Base-by-base conservation (phyloP, 64 coral and sea anemone genomes). In the Hydrozoanthus tunicans region DNA sequence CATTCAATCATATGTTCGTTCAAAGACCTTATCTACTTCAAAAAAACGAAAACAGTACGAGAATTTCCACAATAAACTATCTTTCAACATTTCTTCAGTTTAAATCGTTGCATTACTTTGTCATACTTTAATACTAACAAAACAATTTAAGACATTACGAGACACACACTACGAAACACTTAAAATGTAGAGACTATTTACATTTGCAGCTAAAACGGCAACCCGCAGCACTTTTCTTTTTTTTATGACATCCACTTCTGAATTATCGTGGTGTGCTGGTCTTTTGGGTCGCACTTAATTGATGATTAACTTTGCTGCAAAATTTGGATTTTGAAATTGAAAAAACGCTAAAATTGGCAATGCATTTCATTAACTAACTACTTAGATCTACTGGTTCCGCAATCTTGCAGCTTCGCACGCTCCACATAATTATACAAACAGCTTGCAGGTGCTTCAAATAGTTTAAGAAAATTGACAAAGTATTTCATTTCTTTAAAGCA, bases 281-380 rank as follows among this genome's bases (percentile, higher is more conserved):
- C 67, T 70, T 51, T 32, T 10, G 51, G 25, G 84, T 73, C 68
- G 14, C 54, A 24, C 54, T 17, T 17, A 13, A 9, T 13, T 17
- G 6, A 83, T 9, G 23, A 5, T 2, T 59, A 11, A 11, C 24
- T 59, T 32, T 7, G 11, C 17, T 64, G 26, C 55, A 58, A 72
- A 59, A 32, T 81, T 24, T 6, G 66, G 58, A 66, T 56, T 55
- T 72, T 58, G 23, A 61, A 88, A 74, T 88, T 74, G 84, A 88
- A 88, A 20, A 88, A 88, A 88, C 70, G 55, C 84, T 88, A 88
- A 88, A 88, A 75, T 88, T 88, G 69, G 13, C n/a, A 26, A 88
- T 70, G 66, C 54, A 70, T 26, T 58, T 43, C 6, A 81, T 23
- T 72, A 71, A 60, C 84, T 88, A 88, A 17, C 84, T 75, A 88